Percentiles rank a stretch among this genome's conserved stretches.
These are phyloP conservation scores for Shargacucullia verbasci DNA, from an alignment of 2,888 invertebrate species.

Conservation along the genomic window DNA sequence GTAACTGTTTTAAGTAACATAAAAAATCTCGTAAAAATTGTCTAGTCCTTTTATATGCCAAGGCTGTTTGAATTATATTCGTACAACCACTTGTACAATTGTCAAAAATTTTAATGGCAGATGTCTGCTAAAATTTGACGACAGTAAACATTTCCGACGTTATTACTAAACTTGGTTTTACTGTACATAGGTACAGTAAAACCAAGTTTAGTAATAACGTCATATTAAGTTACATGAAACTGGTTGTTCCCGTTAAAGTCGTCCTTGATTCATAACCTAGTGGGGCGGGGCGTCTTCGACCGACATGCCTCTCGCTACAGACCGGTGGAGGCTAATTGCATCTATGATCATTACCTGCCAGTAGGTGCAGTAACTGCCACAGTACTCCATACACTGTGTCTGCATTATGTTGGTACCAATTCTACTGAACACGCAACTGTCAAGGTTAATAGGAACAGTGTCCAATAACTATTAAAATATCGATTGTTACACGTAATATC, in stretches of 20 bases:
- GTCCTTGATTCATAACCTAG: constrained; percentile 76
- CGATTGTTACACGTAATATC: constrained; percentile 46
- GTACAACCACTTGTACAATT: no score
- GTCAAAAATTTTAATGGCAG: no score
- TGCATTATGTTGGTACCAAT: constrained; percentile 42
- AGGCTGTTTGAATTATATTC: no score
- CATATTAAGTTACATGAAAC: constrained; percentile 14
- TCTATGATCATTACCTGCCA: constrained; percentile 58
- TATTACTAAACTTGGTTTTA: no score
- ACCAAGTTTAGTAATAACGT: no score
- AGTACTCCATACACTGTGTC: constrained; percentile 29
- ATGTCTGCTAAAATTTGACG: no score
- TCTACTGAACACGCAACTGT: constrained; percentile 34
- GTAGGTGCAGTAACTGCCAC: constrained; percentile 49
- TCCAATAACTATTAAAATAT: constrained; percentile 49
- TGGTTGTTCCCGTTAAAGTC: constrained; percentile 39
- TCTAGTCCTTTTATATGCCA: no score
- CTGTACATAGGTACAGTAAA: no score
- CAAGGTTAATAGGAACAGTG: constrained; percentile 43
- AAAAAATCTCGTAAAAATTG: no score
- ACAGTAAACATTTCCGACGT: no score
- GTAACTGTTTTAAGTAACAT: no score
- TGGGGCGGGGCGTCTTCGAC: constrained; percentile 68
- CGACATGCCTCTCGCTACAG: constrained; percentile 68
- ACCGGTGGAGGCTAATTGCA: constrained; percentile 63